Evolutionary conservation across 2,797 vertebrate genomes (phyloP).

Genomic region (Emys orbicularis): DNA sequence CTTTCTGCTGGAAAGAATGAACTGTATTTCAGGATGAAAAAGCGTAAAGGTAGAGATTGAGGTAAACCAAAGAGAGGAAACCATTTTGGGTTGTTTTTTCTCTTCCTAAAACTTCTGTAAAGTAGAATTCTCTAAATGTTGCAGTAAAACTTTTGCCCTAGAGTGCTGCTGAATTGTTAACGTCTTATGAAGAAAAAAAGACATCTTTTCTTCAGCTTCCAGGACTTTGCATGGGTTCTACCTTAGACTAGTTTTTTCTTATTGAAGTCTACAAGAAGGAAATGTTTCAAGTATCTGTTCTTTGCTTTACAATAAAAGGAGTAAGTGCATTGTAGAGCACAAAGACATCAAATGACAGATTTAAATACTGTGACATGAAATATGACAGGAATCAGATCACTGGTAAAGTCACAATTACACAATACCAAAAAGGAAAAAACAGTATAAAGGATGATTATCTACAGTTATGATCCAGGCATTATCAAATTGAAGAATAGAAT

Average conservation of each 20-base stretch:
- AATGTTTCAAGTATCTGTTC: not conserved
- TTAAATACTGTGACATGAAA: not conserved
- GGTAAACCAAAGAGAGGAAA: not conserved
- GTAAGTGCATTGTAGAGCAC: not conserved
- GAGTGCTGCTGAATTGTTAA: not conserved
- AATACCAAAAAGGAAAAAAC: not conserved
- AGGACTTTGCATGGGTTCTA: not conserved
- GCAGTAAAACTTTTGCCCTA: not conserved
- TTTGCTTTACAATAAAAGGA: conserved; percentile 11
- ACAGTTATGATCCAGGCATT: not conserved
- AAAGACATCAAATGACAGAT: conserved; percentile 1
- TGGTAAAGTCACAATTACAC: not conserved
- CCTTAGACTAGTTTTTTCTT: conserved; percentile 5
- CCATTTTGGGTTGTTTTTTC: not conserved
- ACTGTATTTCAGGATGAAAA: not conserved
- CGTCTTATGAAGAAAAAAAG: not conserved
- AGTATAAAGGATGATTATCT: not conserved
- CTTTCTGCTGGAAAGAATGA: not conserved
- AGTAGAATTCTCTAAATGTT: not conserved
- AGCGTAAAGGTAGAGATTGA: not conserved
- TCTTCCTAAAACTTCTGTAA: not conserved
- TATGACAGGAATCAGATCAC: not conserved
- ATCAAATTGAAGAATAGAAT: not conserved
- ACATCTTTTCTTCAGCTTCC: not conserved
- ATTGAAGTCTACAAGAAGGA: not conserved